Evolutionary conservation across 1,140 invertebrate species (phyloP).

Genomic region (Oryzaephilus surinamensis): DNA sequence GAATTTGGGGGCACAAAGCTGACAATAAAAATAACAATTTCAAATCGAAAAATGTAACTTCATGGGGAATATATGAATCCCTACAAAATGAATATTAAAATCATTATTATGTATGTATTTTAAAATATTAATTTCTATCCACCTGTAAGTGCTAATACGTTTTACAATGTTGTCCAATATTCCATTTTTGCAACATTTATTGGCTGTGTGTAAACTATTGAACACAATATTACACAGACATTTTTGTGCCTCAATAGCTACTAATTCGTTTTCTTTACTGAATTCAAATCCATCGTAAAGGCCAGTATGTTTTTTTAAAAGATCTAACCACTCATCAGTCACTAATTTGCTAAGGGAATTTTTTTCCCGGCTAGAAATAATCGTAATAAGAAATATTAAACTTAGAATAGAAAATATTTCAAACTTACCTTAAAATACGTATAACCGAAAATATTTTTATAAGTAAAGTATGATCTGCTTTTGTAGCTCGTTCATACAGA

Average conservation of each 20-base stretch:
- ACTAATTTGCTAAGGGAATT: slow-evolving; percentile 56
- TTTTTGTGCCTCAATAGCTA: slow-evolving; percentile 71
- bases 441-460: no score
- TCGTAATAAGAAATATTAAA: no score
- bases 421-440: no score
- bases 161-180: slow-evolving; percentile 65
- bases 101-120: not conserved
- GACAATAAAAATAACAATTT: slow-evolving; percentile 81
- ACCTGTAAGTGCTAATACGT: slow-evolving; percentile 57
- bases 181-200: slow-evolving; percentile 56
- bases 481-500: no score
- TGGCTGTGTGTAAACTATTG: slow-evolving; percentile 62
- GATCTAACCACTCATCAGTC: slow-evolving; percentile 52
- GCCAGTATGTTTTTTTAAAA: slow-evolving; percentile 52
- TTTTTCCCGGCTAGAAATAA: slow-evolving; percentile 59
- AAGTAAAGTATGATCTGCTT: no score
- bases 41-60: slow-evolving; percentile 79
- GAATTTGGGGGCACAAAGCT: slow-evolving; percentile 61
- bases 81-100: no score
- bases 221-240: slow-evolving; percentile 82
- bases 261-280: slow-evolving; percentile 39
- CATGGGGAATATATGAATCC: slow-evolving; percentile 44
- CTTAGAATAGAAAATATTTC: no score
- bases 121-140: slow-evolving; percentile 25
- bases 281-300: slow-evolving; percentile 38